Evolutionary conservation across 2,113 vertebrate genomes (phyloP).

Genomic region (Mystacornis crossleyi): DNA sequence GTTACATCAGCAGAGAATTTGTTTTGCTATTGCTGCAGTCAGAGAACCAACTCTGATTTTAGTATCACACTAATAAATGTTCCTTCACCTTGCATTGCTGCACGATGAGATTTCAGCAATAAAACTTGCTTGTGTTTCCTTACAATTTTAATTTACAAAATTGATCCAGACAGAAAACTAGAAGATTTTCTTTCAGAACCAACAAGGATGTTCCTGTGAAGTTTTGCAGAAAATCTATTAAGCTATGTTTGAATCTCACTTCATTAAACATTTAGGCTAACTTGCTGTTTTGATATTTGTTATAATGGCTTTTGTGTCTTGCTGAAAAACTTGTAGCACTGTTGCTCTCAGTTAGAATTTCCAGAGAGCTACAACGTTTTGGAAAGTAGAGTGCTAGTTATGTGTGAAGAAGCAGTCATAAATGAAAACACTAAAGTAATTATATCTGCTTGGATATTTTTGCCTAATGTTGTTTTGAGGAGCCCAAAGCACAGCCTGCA

Average conservation of each 20-base stretch:
- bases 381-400: neutral
- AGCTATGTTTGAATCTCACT: neutral
- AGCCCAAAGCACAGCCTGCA: neutral
- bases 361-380: neutral
- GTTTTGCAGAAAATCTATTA: conserved; percentile 12
- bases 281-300: neutral
- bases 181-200: neutral
- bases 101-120: neutral
- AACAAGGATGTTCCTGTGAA: neutral
- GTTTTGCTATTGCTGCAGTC: neutral
- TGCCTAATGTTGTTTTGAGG: neutral
- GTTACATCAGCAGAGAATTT: neutral
- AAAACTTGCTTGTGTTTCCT: neutral
- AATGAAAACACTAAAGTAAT: neutral
- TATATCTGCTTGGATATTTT: neutral
- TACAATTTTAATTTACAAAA: conserved; percentile 12
- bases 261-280: conserved; percentile 25
- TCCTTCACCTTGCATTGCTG: neutral
- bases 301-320: neutral
- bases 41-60: neutral
- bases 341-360: neutral
- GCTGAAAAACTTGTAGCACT: neutral
- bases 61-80: neutral
- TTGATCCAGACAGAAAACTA: neutral
- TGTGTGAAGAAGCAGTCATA: neutral